phyloP scores from a whole-genome alignment of 2,888 invertebrate genomes.

The Drosophila paramelanica region DNA sequence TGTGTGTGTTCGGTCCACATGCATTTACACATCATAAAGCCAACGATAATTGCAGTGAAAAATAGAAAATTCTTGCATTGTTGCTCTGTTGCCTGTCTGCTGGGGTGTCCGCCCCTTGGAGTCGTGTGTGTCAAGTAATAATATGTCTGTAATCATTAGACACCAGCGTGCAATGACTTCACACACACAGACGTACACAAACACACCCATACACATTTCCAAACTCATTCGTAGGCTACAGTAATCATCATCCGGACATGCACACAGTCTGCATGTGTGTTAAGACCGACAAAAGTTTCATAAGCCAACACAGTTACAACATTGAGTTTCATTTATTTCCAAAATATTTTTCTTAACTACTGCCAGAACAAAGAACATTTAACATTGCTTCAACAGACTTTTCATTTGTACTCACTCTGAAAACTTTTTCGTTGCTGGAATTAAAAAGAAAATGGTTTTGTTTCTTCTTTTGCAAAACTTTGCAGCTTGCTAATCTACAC shows the following conservation, averaged over 20 bases:
- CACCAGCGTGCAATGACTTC: slow-evolving; percentile 67
- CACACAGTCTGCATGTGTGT: slow-evolving; percentile 6
- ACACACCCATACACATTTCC: neutral
- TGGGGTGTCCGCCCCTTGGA: slow-evolving; percentile 24
- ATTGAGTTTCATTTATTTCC: neutral
- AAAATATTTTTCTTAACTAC: neutral
- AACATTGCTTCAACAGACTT: too few species aligned
- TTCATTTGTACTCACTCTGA: too few species aligned
- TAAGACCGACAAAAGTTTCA: slow-evolving; percentile 32
- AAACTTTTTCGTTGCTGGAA: too few species aligned
- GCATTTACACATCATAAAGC: slow-evolving; percentile 64
- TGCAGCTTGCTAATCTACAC: too few species aligned
- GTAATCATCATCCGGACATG: slow-evolving; percentile 28
- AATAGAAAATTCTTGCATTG: slow-evolving; percentile 63
- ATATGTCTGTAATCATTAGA: slow-evolving; percentile 68
- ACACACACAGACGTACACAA: slow-evolving; percentile 20
- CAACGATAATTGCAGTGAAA: slow-evolving; percentile 65
- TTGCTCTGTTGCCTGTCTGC: slow-evolving; percentile 24
- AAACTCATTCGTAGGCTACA: slow-evolving; percentile 17
- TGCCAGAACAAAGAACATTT: too few species aligned
- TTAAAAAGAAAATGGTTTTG: too few species aligned
- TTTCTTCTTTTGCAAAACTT: too few species aligned
- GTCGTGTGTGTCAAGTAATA: slow-evolving; percentile 60
- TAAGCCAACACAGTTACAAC: neutral
- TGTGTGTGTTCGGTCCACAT: slow-evolving; percentile 27